Conservation (phyloP, 2,797 vertebrate species). For the Lutjanus argentimaculatus region DNA sequence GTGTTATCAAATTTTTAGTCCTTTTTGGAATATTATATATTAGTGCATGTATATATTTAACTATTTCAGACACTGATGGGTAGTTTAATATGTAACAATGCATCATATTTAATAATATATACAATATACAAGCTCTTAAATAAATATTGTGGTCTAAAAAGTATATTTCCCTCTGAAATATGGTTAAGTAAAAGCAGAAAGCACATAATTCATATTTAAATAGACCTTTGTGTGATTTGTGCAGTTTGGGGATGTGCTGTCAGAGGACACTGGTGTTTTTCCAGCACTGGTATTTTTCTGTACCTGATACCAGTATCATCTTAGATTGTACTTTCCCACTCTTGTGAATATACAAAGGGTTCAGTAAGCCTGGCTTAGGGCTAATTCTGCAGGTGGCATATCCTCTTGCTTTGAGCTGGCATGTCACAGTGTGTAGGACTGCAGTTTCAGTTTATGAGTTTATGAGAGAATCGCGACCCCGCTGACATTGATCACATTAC, state of each 20-base stretch:
- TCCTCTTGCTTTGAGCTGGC: not conserved
- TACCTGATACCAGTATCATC: slow-evolving; percentile 17
- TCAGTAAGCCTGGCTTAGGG: not conserved
- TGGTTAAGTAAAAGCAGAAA: not conserved
- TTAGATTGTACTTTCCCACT: slow-evolving; percentile 19
- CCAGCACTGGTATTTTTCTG: slow-evolving; percentile 10
- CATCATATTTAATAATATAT: not conserved
- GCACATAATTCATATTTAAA: no score
- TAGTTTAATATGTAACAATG: not conserved
- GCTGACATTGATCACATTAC: slow-evolving; percentile 19
- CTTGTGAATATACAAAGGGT: slow-evolving; percentile 13
- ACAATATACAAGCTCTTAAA: no score
- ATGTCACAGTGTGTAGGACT: not conserved
- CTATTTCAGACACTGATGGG: not conserved
- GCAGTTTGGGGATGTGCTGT: not conserved
- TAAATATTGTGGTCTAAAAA: not conserved
- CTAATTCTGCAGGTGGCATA: slow-evolving; percentile 16
- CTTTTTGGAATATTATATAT: not conserved
- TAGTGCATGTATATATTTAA: not conserved
- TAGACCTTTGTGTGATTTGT: not conserved
- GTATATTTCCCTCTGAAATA: not conserved
- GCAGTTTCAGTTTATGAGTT: not conserved
- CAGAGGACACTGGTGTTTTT: slow-evolving; percentile 2
- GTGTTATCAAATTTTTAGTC: no score
- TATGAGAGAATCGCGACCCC: slow-evolving; percentile 3